Evolutionary conservation across 2,797 vertebrate genomes (phyloP).

Genomic region (Chelonia mydas): DNA sequence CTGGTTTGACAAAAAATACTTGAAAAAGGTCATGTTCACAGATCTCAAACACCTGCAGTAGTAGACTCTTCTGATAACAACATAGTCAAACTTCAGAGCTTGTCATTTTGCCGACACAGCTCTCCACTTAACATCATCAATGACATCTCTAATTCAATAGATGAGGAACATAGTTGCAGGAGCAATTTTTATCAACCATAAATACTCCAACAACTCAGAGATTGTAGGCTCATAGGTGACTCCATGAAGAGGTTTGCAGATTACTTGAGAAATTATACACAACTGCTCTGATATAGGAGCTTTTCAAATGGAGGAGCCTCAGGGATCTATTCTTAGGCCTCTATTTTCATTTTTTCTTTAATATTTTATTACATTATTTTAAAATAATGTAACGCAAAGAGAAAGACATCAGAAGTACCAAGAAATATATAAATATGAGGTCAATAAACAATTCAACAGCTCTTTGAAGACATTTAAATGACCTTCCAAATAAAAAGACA

Average conservation of each 20-base stretch:
- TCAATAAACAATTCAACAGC: constrained; percentile 58
- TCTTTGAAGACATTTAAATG: constrained; percentile 58
- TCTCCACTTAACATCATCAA: background rate
- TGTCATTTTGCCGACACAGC: background rate
- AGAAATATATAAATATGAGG: constrained; percentile 58
- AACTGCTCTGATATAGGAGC: constrained; percentile 38
- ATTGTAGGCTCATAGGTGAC: constrained; percentile 4
- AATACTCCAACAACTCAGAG: constrained; percentile 45
- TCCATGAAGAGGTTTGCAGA: constrained; percentile 1
- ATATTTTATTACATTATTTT: constrained; percentile 52
- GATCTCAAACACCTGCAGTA: background rate
- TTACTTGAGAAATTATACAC: constrained; percentile 24
- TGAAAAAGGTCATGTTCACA: background rate
- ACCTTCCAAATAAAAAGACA: constrained; percentile 42
- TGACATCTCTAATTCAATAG: constrained; percentile 2
- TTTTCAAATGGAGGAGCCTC: constrained; percentile 42
- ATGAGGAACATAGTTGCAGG: constrained; percentile 44
- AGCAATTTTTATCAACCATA: constrained; percentile 45
- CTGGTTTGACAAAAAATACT: background rate
- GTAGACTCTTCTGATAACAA: background rate
- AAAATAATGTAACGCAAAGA: constrained; percentile 23
- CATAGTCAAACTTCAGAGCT: background rate
- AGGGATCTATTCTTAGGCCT: constrained; percentile 17
- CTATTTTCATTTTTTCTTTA: background rate
- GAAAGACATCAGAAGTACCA: background rate